Conservation (phyloP, 1,140 invertebrate genomes). For the Heliothis subflexa region DNA sequence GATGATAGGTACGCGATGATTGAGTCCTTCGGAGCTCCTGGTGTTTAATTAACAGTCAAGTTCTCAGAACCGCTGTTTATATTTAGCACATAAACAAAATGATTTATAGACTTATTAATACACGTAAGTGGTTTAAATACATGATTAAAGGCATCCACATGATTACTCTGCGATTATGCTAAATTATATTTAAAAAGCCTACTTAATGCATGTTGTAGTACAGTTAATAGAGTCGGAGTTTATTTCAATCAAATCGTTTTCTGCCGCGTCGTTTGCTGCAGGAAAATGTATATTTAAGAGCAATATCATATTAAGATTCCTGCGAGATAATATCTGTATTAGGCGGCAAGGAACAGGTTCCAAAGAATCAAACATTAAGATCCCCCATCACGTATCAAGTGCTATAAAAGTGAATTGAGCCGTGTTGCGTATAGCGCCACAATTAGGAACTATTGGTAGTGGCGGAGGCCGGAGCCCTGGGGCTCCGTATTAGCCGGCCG, state of each 20-base stretch:
- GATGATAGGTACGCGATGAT: constrained; percentile 47
- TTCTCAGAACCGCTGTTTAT: constrained; percentile 32
- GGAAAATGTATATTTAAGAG: not conserved
- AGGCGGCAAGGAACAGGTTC: constrained; percentile 6
- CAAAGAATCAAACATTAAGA: constrained; percentile 38
- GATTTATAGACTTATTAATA: constrained; percentile 24
- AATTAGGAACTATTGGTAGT: constrained; percentile 68
- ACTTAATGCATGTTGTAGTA: not conserved
- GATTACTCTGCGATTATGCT: not conserved
- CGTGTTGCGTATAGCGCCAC: constrained; percentile 64
- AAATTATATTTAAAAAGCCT: not conserved
- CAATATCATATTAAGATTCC: not conserved
- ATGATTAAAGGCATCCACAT: constrained; percentile 7
- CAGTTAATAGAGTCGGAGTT: not conserved
- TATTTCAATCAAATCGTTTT: not conserved
- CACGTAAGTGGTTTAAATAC: not conserved
- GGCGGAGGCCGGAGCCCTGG: constrained; percentile 57
- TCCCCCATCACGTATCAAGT: constrained; percentile 37
- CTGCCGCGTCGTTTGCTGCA: not conserved
- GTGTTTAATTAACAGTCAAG: constrained; percentile 35
- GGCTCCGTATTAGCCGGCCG: constrained; percentile 79
- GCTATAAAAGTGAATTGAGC: constrained; percentile 46
- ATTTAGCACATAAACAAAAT: constrained; percentile 36
- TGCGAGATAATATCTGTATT: constrained; percentile 5
- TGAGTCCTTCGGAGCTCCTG: constrained; percentile 33